Conservation (phyloP, 1,140 invertebrate genomes). For the Homarus americanus region DNA sequence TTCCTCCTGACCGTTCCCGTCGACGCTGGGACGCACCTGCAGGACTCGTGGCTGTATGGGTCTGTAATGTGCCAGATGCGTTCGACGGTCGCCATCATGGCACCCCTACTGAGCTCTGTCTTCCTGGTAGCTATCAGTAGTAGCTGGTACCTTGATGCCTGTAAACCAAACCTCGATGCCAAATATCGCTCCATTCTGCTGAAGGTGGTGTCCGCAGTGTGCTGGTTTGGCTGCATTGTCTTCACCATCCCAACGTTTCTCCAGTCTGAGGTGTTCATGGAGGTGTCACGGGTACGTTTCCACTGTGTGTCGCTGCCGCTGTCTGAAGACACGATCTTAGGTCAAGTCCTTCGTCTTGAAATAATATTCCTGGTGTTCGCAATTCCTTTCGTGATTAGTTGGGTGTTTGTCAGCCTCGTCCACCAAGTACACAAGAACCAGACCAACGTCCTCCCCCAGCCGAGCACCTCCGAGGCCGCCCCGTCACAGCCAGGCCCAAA, state of each 20-base stretch:
- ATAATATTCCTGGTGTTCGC: neutral
- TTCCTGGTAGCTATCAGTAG: neutral
- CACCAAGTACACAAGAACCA: neutral
- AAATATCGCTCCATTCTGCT: neutral
- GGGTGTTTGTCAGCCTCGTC: neutral
- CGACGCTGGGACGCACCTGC: neutral
- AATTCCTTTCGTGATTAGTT: neutral
- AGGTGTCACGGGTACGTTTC: slow-evolving; percentile 3
- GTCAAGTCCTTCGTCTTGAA: neutral
- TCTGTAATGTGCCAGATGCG: neutral
- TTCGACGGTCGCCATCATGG: neutral
- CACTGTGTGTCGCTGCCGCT: slow-evolving; percentile 23
- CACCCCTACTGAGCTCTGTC: neutral
- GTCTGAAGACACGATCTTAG: neutral
- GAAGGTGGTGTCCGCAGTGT: neutral
- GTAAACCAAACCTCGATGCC: neutral
- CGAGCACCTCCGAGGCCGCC: neutral
- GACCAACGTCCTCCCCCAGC: neutral
- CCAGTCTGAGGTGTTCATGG: slow-evolving; percentile 8
- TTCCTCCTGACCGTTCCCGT: neutral
- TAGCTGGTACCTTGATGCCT: neutral
- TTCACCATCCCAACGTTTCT: neutral
- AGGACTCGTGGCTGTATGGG: neutral
- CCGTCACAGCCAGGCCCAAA: neutral
- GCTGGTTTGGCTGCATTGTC: neutral